These are phyloP conservation scores for Tetheella fluctuosa DNA, from an alignment of 2,888 invertebrate genomes.

Conservation along the genomic window DNA sequence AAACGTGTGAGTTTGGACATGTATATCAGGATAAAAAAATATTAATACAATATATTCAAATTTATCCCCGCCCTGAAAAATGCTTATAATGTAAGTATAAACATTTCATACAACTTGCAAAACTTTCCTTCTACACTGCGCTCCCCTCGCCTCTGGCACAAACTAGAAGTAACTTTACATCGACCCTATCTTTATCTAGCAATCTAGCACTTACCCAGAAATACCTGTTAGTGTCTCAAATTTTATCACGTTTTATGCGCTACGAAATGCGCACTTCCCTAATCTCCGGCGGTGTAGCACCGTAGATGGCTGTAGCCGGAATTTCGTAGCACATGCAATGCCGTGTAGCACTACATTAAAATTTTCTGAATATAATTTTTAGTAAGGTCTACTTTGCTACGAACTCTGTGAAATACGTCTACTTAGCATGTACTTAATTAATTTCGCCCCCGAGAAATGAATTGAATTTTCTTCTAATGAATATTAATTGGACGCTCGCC, in stretches of 20 bases:
- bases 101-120: too few relatives aligned
- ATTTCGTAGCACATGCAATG: conserved; percentile 5
- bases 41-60: too few relatives aligned
- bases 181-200: too few relatives aligned
- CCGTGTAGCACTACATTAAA: not conserved
- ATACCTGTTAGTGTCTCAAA: too few relatives aligned
- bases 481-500: conserved; percentile 16
- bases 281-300: conserved; percentile 1
- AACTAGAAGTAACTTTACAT: too few relatives aligned
- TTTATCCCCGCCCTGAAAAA: too few relatives aligned
- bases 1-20: too few relatives aligned
- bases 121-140: too few relatives aligned
- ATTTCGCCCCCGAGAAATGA: conserved; percentile 12
- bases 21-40: too few relatives aligned
- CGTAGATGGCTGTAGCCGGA: not conserved
- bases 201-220: too few relatives aligned
- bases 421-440: conserved; percentile 14
- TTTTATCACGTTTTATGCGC: not conserved
- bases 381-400: not conserved
- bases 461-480: conserved; percentile 14
- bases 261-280: not conserved
- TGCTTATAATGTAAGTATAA: too few relatives aligned
- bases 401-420: not conserved
- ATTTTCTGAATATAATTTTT: not conserved
- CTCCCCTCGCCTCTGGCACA: too few relatives aligned